Percentiles rank a stretch among this genome's conserved stretches.
phyloP scores from a whole-genome alignment of 1,140 invertebrate species.

The Drosophila tsacasi region DNA sequence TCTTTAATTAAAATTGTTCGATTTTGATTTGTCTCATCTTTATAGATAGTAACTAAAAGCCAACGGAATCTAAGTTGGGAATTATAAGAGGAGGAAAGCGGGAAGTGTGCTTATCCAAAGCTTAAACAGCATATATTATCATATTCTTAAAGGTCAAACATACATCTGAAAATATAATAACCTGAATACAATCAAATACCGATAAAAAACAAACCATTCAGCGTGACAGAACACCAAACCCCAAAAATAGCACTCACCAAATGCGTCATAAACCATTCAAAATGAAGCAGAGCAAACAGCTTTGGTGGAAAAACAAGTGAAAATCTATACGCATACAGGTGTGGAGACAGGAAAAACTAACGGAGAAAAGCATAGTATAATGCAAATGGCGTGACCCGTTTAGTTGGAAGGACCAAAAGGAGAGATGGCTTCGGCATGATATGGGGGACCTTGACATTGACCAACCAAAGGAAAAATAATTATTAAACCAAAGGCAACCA shows the following conservation, averaged over 20 bases:
- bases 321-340: neutral
- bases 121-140: neutral
- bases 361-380: neutral
- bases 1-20: too few relatives aligned
- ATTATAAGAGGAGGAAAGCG: neutral
- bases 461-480: conserved; percentile 13
- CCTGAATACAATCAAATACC: neutral
- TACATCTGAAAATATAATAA: neutral
- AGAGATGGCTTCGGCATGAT: neutral
- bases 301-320: neutral
- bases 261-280: conserved; percentile 45
- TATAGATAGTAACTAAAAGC: too few relatives aligned
- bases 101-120: neutral
- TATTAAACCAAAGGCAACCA: neutral
- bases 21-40: too few relatives aligned
- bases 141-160: neutral
- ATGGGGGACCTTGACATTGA: conserved; percentile 13
- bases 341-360: neutral
- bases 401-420: conserved; percentile 9
- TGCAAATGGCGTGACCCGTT: conserved; percentile 9
- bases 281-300: neutral
- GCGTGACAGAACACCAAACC: conserved; percentile 5
- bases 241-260: conserved; percentile 16
- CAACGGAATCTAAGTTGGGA: neutral
- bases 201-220: conserved; percentile 18